Evolutionary conservation across 2,888 invertebrate genomes (phyloP).

Genomic region (Panorpa germanica): DNA sequence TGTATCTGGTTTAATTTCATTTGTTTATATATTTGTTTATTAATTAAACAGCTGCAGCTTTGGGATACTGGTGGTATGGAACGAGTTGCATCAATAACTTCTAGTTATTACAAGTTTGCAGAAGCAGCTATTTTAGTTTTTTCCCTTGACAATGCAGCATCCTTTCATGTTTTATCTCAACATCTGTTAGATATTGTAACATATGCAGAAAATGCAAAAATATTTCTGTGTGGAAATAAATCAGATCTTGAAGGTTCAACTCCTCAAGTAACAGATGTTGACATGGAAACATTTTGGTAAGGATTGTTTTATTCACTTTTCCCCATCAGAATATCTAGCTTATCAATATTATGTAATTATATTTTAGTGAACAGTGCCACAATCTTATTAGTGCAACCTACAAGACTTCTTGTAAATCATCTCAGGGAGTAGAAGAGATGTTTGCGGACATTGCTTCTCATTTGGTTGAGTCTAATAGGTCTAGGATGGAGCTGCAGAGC

Average conservation of each 20-base stretch:
- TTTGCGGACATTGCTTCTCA: constrained; percentile 73
- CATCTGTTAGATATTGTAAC: constrained; percentile 86
- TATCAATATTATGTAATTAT: constrained; percentile 4
- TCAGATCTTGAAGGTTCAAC: constrained; percentile 55
- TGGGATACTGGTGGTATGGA: constrained; percentile 98
- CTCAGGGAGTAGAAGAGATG: constrained; percentile 79
- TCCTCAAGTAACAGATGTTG: constrained; percentile 67
- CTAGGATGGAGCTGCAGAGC: constrained; percentile 63
- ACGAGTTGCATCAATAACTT: constrained; percentile 84
- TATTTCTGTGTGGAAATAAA: constrained; percentile 88
- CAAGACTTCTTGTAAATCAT: constrained; percentile 77
- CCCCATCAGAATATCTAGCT: constrained; percentile 5
- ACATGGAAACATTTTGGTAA: constrained; percentile 77
- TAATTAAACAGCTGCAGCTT: constrained; percentile 53
- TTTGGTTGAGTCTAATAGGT: constrained; percentile 59
- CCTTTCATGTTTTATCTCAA: constrained; percentile 81
- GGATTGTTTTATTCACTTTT: constrained; percentile 11
- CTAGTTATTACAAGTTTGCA: constrained; percentile 89
- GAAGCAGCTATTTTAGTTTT: constrained; percentile 88
- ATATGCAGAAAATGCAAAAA: constrained; percentile 87
- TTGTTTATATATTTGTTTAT: constrained; percentile 13
- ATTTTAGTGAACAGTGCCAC: constrained; percentile 72
- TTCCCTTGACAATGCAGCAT: constrained; percentile 75
- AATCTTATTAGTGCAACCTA: constrained; percentile 75
- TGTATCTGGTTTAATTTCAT: constrained; percentile 9